Evolutionary conservation across 2,113 vertebrate species (phyloP), one percentile per base, ranked within the genome.

Genomic region (Todiramphus chloris): DNA sequence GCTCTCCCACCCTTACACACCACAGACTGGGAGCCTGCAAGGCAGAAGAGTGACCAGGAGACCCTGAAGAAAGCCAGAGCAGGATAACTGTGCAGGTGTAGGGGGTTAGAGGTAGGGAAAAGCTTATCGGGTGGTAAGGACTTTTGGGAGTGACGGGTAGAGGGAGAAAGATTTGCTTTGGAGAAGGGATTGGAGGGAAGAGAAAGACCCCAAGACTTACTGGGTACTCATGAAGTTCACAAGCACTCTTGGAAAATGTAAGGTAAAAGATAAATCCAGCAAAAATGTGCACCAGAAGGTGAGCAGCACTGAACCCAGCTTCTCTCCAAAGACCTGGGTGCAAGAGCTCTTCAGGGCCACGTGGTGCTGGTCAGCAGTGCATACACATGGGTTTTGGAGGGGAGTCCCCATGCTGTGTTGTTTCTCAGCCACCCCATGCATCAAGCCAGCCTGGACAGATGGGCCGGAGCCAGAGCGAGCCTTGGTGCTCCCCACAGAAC

Each of bases 321-420:
- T 27, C 30, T 69, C 28, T 55, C 28, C 44, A 31, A 17, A 66
- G 55, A 39, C 25, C 8, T 16, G 8, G 1, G 25, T 11, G 9
- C 41, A 56, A 51, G 41, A 84, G 28, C 43, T 31, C 67, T 31
- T 11, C 33, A 74, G 18, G 83, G 51, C 31, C 5, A 1, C 0
- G 1, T 1, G 1, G 23, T 39, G 24, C 30, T 56, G 60, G 14
- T 19, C 5, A 0, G n/a, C 1, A 1, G 44, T n/a, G 51, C 2
- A 0, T 10, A 17, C 39, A 5, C 1, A 2, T n/a, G 46, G 13
- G 16, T 55, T 67, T 62, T 53, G 53, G 59, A 62, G 23, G 30
- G n/a, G 8, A 28, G 51, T 75, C 58, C 33, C 56, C 25, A 21
- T 24, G 41, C 13, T 0, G 0, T 1, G 0, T 21, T 70, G 17